phyloP scores from a whole-genome alignment of 2,888 invertebrate species.

The Scaptomyza cyrtandrae region DNA sequence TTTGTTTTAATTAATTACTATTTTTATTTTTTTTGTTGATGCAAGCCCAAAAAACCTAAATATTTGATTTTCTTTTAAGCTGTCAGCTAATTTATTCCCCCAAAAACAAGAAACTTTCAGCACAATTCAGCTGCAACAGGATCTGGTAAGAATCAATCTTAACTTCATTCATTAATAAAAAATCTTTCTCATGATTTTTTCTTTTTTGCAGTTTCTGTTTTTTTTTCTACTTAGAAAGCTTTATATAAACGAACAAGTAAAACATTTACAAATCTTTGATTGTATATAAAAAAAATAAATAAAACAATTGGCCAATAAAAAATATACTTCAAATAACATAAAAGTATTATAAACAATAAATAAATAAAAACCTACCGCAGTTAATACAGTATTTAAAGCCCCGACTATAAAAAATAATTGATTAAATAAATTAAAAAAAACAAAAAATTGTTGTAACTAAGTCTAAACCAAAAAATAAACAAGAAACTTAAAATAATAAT shows the following conservation, averaged over 20 bases:
- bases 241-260: conserved; percentile 42
- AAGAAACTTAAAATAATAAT: conserved; percentile 44
- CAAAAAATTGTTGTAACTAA: conserved; percentile 48
- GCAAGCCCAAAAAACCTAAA: too few species aligned
- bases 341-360: conserved; percentile 50
- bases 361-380: conserved; percentile 65
- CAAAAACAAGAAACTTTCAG: conserved; percentile 9
- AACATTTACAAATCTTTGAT: conserved; percentile 49
- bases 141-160: conserved; percentile 37
- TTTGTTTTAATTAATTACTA: conserved; percentile 25
- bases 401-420: conserved; percentile 46
- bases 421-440: too few species aligned
- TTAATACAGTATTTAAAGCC: conserved; percentile 55
- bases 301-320: conserved; percentile 62
- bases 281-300: conserved; percentile 62
- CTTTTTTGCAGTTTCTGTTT: conserved; percentile 34
- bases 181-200: not conserved
- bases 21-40: conserved; percentile 27
- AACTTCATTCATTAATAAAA: not conserved
- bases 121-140: conserved; percentile 46
- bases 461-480: conserved; percentile 36
- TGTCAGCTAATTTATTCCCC: conserved; percentile 10
- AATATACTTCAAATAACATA: conserved; percentile 33
- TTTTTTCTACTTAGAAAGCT: conserved; percentile 58
- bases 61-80: conserved; percentile 14